Conservation (phyloP, 2,888 invertebrate genomes). For the Nephrotoma flavescens region DNA sequence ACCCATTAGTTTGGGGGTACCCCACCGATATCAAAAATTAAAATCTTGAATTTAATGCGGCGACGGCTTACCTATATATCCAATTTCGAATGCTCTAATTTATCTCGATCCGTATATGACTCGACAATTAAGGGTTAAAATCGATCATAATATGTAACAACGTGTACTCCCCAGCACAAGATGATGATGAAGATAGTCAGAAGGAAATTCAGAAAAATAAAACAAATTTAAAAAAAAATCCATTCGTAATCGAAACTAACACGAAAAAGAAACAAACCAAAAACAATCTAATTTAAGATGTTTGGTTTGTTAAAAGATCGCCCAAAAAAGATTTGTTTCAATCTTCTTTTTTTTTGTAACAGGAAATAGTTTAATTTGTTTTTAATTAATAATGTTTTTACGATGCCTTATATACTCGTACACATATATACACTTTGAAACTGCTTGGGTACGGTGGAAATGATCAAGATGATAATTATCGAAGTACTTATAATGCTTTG, state of each 20-base stretch:
- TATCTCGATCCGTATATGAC: neutral
- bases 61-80: neutral
- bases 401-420: neutral
- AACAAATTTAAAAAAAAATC: neutral
- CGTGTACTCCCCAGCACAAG: neutral
- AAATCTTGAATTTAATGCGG: neutral
- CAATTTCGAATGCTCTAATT: neutral
- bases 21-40: neutral
- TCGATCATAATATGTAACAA: no score
- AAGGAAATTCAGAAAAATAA: neutral
- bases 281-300: neutral
- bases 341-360: neutral
- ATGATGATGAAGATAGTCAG: neutral
- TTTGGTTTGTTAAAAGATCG: neutral
- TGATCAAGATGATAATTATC: neutral
- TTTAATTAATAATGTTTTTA: conserved; percentile 2
- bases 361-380: conserved; percentile 1
- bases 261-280: neutral
- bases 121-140: neutral
- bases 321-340: neutral
- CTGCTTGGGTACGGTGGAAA: neutral
- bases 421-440: neutral
- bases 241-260: neutral
- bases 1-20: neutral
- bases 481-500: neutral